Percentiles rank a stretch among this genome's conserved stretches.
Conservation (phyloP, 2,797 vertebrate genomes). For the Pagetopsis macropterus region DNA sequence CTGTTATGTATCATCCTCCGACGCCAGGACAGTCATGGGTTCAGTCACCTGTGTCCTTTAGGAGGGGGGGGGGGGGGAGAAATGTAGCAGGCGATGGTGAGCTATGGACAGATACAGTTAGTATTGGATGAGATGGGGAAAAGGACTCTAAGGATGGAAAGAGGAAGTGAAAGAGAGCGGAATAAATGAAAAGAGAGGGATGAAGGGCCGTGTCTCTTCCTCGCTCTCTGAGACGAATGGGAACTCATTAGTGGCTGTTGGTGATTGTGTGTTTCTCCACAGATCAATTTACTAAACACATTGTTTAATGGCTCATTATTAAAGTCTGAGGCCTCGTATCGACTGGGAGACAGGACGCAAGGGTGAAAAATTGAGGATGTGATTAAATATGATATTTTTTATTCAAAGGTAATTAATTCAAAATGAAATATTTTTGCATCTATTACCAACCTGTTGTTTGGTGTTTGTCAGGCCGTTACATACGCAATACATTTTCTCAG, state of each 20-base stretch:
- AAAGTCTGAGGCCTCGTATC: conserved; percentile 77
- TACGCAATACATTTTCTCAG: background rate
- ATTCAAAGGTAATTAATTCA: conserved; percentile 56
- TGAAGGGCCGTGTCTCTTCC: conserved; percentile 57
- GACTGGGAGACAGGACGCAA: conserved; percentile 64
- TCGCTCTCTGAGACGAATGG: conserved; percentile 78
- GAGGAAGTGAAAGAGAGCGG: conserved; percentile 15
- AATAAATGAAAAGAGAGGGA: conserved; percentile 46
- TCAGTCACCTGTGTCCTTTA: conserved; percentile 97
- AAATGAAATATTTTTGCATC: conserved; percentile 21
- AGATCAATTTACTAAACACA: conserved; percentile 87
- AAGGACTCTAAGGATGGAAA: conserved; percentile 31
- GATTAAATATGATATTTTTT: conserved; percentile 66
- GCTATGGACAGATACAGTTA: conserved; percentile 35
- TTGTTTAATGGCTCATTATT: conserved; percentile 85
- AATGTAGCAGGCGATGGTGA: conserved; percentile 6
- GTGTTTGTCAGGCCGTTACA: conserved; percentile 10
- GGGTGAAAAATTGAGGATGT: conserved; percentile 62
- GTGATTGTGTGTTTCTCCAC: conserved; percentile 87
- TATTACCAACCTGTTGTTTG: conserved; percentile 29
- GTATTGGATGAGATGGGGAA: conserved; percentile 23
- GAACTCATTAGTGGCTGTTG: conserved; percentile 87
- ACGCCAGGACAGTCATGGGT: conserved; percentile 94
- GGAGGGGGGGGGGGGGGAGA: conserved; percentile 43
- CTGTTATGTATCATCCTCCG: conserved; percentile 94